These are phyloP conservation scores for Drosophila sechellia DNA, from an alignment of 1,140 invertebrate genomes.

Conservation along the genomic window DNA sequence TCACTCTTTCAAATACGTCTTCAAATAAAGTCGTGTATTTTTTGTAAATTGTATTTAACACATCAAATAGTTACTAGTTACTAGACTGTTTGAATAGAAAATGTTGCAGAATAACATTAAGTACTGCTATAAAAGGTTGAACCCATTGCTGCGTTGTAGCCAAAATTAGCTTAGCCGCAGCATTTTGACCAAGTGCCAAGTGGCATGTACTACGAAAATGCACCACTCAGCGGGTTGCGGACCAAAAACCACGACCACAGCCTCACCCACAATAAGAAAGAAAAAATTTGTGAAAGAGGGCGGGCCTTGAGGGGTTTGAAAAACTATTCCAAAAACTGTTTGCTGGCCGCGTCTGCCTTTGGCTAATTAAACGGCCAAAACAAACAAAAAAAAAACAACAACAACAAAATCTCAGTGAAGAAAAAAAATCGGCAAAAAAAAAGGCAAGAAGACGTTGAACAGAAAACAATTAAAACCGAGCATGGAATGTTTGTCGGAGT, in stretches of 20 bases:
- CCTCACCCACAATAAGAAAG: background rate
- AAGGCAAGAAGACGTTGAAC: constrained; percentile 49
- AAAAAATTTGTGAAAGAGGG: constrained; percentile 4
- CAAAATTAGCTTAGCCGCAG: constrained; percentile 71
- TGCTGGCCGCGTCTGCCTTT: constrained; percentile 59
- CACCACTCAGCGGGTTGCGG: constrained; percentile 23
- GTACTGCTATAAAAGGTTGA: background rate
- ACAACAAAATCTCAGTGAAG: constrained; percentile 13
- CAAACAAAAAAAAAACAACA: constrained; percentile 25
- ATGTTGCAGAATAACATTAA: too few relatives aligned
- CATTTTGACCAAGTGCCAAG: constrained; percentile 57
- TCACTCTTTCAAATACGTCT: too few relatives aligned
- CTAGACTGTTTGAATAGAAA: too few relatives aligned
- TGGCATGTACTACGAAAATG: constrained; percentile 45
- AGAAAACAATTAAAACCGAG: constrained; percentile 74
- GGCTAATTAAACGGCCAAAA: constrained; percentile 70
- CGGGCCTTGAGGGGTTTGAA: constrained; percentile 12
- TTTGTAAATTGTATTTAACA: too few relatives aligned
- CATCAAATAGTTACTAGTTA: too few relatives aligned
- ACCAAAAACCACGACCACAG: constrained; percentile 14
- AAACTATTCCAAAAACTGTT: constrained; percentile 55
- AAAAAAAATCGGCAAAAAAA: constrained; percentile 16
- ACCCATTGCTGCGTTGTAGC: constrained; percentile 30
- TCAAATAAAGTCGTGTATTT: too few relatives aligned
- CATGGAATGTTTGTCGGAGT: constrained; percentile 35